Base-by-base conservation (phyloP, 2,113 vertebrate species). In the Trinectes maculatus region DNA sequence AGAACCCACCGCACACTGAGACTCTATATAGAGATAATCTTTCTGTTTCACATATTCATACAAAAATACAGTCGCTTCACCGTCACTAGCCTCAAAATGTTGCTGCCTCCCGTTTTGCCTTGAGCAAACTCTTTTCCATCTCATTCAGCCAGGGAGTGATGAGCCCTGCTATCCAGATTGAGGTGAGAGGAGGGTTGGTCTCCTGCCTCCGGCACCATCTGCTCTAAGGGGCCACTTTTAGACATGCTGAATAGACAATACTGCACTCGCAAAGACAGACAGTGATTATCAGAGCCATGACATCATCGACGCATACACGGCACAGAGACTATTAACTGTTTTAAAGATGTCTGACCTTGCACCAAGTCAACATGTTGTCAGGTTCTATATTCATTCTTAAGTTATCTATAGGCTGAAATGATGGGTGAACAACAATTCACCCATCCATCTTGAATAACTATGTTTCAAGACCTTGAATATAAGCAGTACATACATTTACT, bases 171-270 rank as follows among this genome's bases (percentile, higher is more conserved):
- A 65, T 86, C 84, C 91, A 91, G 89, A 90, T 88, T 89, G 89
- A 86, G 87, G 86, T 87, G 80, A 89, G 82, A 66, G 70, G 64
- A 78, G 85, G 88, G 85, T 60, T 83, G 89, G 81, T 90, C 85
- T 90, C 90, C 90, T 90, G 91, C 90, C 85, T 92, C 65, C 77
- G 75, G 83, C 78, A 80, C 91, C 91, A 93, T 93, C 91, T 92
- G 92, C 87, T 87, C 69, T 62, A 78, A 79, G 62, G 78, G 80
- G 84, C 74, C 86, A 84, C 89, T 91, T 91, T 89, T 89, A 91
- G 87, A 89, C 82, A 60, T 84, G 90, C 90, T 91, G 90, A 93
- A 90, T 80, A 85, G 88, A 87, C 87, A 88, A 84, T 79, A 85
- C 81, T 74, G 68, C 78, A 58, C 83, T 85, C 55, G 68, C 56